Base-by-base conservation (phyloP, 1,140 invertebrate species). In the Atta cephalotes region DNA sequence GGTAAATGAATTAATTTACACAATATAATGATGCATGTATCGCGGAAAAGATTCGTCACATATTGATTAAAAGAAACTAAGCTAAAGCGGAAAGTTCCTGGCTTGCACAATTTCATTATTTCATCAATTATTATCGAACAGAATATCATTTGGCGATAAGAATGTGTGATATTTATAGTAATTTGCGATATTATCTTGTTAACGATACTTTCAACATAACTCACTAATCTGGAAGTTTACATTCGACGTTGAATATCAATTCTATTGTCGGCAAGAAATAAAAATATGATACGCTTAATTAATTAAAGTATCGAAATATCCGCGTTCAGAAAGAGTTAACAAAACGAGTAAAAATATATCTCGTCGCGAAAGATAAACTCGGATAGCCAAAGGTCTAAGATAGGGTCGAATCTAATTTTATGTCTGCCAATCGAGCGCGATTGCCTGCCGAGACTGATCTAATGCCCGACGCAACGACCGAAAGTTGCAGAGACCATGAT, bases 331-430 rank as follows among this genome's bases (percentile, higher is more conserved):
- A 80, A 53, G 35, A 16, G 39, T 74, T 74, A 72, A 25, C n/a
- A 35, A 45, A 10, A 21, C 21, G 58, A 82, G 45, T 82, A 82
- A 82, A 82, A 82, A 82, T 74, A 82, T 74, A 62, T 82, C 68
- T 18, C n/a, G 18, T 56, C 35, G 25, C 18, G 79, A 35, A 35
- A 74, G 21, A 62, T 60, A 72, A 72, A 82, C 16, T 56, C 28
- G 63, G 65, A 80, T 21, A 80, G 63, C 16, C 35, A 82, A 82
- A 82, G 68, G 80, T 82, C 68, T 31, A 21, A 49, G 78, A 21
- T 70, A 70, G 80, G 80, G 68, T 82, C 80, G 68, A 74, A 82
- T 82, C 80, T 82, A 82, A 82, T 74, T 82, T 82, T 82, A 82
- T 21, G 53, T 82, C 25, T 74, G 53, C 68, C 53, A 60, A 74